Conservation (phyloP, 2,797 vertebrate genomes). For the Falco naumanni region DNA sequence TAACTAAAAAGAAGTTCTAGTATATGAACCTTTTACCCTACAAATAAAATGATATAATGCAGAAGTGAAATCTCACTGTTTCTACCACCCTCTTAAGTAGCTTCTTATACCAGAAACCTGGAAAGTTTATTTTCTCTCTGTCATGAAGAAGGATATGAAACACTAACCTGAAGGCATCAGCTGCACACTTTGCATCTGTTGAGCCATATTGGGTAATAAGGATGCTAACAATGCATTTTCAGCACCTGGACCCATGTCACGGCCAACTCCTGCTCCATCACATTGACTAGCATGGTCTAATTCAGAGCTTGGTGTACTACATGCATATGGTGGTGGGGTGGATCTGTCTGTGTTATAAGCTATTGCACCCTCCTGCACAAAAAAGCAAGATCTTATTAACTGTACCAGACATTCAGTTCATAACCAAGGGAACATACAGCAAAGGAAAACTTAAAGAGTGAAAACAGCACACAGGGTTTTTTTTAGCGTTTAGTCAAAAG, state of each 20-base stretch:
- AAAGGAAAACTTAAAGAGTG: background rate
- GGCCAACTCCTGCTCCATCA: conserved; percentile 74
- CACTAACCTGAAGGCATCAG: conserved; percentile 87
- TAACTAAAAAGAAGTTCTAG: background rate
- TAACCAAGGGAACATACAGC: background rate
- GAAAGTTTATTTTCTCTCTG: background rate
- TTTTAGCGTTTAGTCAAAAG: background rate
- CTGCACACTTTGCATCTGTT: conserved; percentile 79
- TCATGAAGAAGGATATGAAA: background rate
- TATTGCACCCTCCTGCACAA: conserved; percentile 82
- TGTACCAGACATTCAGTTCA: background rate
- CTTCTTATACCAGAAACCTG: background rate
- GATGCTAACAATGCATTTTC: conserved; percentile 87
- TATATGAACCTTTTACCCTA: background rate
- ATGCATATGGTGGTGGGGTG: conserved; percentile 83
- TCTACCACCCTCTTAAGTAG: background rate
- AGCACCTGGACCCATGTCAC: conserved; percentile 69
- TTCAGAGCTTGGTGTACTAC: conserved; percentile 89
- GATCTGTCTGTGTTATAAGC: conserved; percentile 78
- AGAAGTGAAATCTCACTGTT: background rate
- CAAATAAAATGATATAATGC: background rate
- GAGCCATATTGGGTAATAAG: conserved; percentile 78
- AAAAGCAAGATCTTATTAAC: background rate
- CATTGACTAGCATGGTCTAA: conserved; percentile 80
- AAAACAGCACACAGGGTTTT: background rate